These are phyloP conservation scores for Xiphophorus hellerii DNA, from an alignment of 2,113 vertebrate species.

Conservation along the genomic window DNA sequence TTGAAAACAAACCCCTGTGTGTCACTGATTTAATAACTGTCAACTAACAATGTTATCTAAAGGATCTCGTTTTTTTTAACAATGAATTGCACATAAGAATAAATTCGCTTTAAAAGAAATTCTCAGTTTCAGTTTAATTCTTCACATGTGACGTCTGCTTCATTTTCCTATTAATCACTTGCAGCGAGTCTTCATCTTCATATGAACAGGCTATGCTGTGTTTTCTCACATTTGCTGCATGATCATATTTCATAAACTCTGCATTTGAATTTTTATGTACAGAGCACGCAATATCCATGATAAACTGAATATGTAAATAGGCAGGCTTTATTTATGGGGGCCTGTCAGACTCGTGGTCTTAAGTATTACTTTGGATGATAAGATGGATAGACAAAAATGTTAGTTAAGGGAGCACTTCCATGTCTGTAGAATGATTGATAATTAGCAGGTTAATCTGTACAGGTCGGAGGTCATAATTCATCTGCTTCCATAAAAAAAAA, in stretches of 20 bases:
- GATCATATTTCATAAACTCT: constrained; percentile 85
- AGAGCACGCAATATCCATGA: constrained; percentile 84
- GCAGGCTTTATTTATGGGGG: constrained; percentile 83
- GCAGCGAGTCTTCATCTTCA: constrained; percentile 56
- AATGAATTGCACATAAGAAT: constrained; percentile 6
- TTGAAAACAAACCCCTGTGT: constrained; percentile 43
- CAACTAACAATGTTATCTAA: constrained; percentile 32
- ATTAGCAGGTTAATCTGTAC: constrained; percentile 75
- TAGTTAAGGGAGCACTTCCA: constrained; percentile 74
- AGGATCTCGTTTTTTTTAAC: constrained; percentile 11
- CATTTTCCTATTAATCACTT: constrained; percentile 76
- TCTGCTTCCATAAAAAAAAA: constrained; percentile 37
- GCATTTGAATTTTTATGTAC: constrained; percentile 84
- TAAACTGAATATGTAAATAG: constrained; percentile 86
- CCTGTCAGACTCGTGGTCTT: constrained; percentile 73
- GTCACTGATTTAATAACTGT: constrained; percentile 10
- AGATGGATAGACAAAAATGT: constrained; percentile 77
- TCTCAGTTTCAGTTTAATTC: constrained; percentile 45
- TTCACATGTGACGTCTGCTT: constrained; percentile 67
- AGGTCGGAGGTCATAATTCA: constrained; percentile 65
- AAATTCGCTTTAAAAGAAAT: constrained; percentile 18
- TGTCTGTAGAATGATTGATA: constrained; percentile 73
- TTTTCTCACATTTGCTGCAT: constrained; percentile 78
- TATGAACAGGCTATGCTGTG: constrained; percentile 74
- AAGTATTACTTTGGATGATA: constrained; percentile 77